Evolutionary conservation across 2,113 vertebrate species (phyloP).

Genomic region (Cynoglossus semilaevis): DNA sequence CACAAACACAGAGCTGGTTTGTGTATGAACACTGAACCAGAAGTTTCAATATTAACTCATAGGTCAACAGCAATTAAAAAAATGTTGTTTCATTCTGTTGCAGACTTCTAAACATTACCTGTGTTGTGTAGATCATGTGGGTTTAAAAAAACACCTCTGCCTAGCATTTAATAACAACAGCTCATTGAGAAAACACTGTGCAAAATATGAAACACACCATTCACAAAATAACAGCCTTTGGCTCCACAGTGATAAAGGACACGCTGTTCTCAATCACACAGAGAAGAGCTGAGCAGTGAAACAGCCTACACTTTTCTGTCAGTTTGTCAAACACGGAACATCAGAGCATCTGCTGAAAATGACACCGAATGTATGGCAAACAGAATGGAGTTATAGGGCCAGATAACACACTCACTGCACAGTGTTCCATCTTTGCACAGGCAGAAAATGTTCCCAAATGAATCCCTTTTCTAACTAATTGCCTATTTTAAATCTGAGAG

Average conservation of each 20-base stretch:
- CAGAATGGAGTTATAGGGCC: too few species aligned
- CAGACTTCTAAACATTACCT: background rate
- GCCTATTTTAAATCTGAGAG: too few species aligned
- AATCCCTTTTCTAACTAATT: too few species aligned
- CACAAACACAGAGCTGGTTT: too few species aligned
- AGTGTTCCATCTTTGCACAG: too few species aligned
- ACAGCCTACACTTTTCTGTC: constrained; percentile 30
- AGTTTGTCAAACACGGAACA: constrained; percentile 31
- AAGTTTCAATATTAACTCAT: too few species aligned
- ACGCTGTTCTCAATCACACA: constrained; percentile 38
- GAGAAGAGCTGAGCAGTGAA: constrained; percentile 9
- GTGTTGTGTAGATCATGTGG: too few species aligned
- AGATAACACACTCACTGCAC: too few species aligned
- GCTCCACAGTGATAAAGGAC: constrained; percentile 44
- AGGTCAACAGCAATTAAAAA: too few species aligned
- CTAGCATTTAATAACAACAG: constrained; percentile 10
- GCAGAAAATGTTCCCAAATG: too few species aligned
- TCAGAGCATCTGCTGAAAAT: background rate
- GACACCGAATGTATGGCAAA: background rate
- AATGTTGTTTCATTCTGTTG: background rate
- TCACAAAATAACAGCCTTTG: constrained; percentile 35
- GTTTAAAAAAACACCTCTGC: background rate
- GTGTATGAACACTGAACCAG: too few species aligned
- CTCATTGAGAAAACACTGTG: constrained; percentile 41
- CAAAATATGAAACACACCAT: constrained; percentile 10